Evolutionary conservation across 2,888 invertebrate genomes (phyloP).

Genomic region (Euproctis similis): DNA sequence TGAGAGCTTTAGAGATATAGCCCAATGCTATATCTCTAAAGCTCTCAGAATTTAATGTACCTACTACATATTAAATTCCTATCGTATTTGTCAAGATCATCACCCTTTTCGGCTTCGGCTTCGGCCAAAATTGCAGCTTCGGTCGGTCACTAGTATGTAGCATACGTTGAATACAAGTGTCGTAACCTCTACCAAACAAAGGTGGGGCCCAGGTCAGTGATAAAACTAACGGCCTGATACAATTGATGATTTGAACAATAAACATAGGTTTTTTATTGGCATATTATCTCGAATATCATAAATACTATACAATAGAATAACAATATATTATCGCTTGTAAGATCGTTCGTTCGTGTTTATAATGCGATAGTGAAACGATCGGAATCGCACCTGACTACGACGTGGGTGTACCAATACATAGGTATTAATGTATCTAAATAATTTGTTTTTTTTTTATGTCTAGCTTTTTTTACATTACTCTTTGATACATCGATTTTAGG

Average conservation of each 20-base stretch:
- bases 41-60: no score
- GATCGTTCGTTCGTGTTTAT: conserved; percentile 18
- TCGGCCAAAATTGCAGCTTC: no score
- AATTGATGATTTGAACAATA: conserved; percentile 18
- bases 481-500: no score
- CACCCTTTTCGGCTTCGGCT: no score
- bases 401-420: conserved; percentile 1
- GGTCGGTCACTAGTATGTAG: no score
- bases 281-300: conserved; percentile 25
- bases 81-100: no score
- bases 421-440: no score
- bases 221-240: conserved; percentile 17
- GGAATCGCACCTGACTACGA: conserved; percentile 8
- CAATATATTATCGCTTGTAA: conserved; percentile 23
- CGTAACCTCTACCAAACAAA: conserved; percentile 11
- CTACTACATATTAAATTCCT: no score
- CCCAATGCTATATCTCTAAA: no score
- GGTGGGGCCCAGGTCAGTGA: conserved; percentile 17
- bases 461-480: no score
- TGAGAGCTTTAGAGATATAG: no score
- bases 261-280: conserved; percentile 21
- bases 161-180: conserved; percentile 6
- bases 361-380: conserved; percentile 15
- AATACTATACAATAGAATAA: conserved; percentile 18
- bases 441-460: no score